Evolutionary conservation across 2,888 invertebrate species (phyloP).

Genomic region (Syritta pipiens): DNA sequence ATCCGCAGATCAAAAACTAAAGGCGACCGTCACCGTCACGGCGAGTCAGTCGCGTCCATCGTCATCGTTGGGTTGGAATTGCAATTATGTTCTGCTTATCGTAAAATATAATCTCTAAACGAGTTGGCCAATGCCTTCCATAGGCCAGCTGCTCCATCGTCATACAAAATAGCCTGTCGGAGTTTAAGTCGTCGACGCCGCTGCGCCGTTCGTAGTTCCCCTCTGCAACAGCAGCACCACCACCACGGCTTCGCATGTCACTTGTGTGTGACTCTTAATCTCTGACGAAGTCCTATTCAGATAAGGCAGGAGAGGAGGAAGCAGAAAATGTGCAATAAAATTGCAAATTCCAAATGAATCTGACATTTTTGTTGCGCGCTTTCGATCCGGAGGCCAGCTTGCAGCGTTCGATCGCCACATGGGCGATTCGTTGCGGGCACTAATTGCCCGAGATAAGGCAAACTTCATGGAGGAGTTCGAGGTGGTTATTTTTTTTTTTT

Average conservation of each 20-base stretch:
- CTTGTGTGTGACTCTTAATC: slow-evolving; percentile 62
- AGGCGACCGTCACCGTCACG: slow-evolving; percentile 38
- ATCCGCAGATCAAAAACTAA: slow-evolving; percentile 19
- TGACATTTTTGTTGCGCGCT: slow-evolving; percentile 38
- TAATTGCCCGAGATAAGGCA: slow-evolving; percentile 57
- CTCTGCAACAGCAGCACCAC: too few relatives aligned
- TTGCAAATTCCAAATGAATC: slow-evolving; percentile 48
- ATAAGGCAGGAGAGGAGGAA: slow-evolving; percentile 24
- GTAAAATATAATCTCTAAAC: slow-evolving; percentile 64
- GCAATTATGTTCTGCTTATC: slow-evolving; percentile 63
- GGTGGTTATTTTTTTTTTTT: neutral
- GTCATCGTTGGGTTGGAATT: slow-evolving; percentile 36
- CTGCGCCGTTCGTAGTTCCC: too few relatives aligned
- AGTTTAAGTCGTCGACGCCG: too few relatives aligned
- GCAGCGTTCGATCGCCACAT: neutral
- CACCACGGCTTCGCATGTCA: slow-evolving; percentile 53
- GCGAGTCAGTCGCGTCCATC: neutral
- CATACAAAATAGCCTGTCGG: too few relatives aligned
- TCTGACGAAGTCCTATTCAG: slow-evolving; percentile 30
- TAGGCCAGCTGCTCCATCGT: slow-evolving; percentile 47
- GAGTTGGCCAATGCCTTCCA: slow-evolving; percentile 55
- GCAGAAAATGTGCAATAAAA: slow-evolving; percentile 48
- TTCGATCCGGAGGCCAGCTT: neutral
- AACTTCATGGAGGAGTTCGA: neutral
- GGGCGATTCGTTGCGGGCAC: slow-evolving; percentile 36